A percentile compares a stretch with the other conserved stretches of the same genome.
These are phyloP conservation scores for Tricholaema leucomelas DNA, from an alignment of 2,113 vertebrate species.

Conservation along the genomic window DNA sequence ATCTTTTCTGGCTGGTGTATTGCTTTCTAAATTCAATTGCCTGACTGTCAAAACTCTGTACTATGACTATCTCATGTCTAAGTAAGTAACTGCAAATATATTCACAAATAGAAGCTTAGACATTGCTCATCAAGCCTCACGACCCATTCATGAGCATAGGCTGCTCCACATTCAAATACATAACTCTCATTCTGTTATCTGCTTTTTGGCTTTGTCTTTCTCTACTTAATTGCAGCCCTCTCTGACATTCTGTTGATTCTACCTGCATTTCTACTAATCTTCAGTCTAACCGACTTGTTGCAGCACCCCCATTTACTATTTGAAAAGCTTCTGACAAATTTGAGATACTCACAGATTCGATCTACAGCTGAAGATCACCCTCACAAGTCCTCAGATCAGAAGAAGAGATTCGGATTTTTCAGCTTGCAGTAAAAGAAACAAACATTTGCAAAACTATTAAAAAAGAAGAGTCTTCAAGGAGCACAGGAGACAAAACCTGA, in stretches of 20 bases:
- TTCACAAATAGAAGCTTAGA: background rate
- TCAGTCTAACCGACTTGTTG: background rate
- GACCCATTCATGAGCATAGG: rapidly evolving
- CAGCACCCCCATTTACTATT: background rate
- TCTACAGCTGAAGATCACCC: background rate
- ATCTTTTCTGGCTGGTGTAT: background rate
- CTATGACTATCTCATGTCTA: rapidly evolving
- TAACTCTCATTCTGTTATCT: background rate
- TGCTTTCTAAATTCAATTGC: background rate
- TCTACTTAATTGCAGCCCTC: background rate
- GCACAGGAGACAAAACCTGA: background rate
- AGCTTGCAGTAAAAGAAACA: background rate
- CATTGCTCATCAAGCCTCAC: background rate
- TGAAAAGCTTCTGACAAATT: background rate
- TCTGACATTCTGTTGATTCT: no score
- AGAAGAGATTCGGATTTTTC: background rate
- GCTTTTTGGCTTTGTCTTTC: background rate
- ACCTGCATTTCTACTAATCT: rapidly evolving
- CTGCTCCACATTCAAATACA: background rate
- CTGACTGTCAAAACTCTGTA: background rate
- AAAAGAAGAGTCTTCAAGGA: rapidly evolving
- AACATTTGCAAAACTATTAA: background rate
- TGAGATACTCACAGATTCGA: background rate
- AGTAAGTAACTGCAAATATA: background rate
- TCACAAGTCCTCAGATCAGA: background rate